These are phyloP conservation scores for Cheilosia urbana DNA, from an alignment of 2,888 invertebrate genomes.

Conservation along the genomic window DNA sequence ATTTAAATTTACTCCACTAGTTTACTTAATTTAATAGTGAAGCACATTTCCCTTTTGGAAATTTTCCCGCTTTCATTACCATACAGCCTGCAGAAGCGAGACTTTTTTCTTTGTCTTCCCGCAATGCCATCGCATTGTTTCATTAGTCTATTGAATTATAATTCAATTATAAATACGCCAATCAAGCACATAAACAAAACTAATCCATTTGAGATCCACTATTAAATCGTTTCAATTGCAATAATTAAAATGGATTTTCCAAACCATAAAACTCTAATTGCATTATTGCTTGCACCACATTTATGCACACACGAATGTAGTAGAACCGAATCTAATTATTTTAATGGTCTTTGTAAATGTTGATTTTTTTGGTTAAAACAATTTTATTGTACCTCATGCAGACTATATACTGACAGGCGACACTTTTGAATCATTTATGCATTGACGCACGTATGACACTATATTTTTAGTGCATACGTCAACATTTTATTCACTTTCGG, in stretches of 20 bases:
- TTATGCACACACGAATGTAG: neutral
- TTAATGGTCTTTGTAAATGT: conserved; percentile 21
- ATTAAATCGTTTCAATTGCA: conserved; percentile 28
- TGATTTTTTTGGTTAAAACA: neutral
- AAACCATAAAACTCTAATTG: conserved; percentile 6
- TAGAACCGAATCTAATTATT: conserved; percentile 20
- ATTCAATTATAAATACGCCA: conserved; percentile 16
- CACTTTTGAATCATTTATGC: conserved; percentile 7
- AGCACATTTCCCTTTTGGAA: neutral
- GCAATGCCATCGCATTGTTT: neutral
- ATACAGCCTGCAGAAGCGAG: neutral
- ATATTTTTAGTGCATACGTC: neutral
- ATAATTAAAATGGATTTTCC: conserved; percentile 36
- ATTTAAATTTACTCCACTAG: neutral
- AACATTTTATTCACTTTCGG: conserved; percentile 17
- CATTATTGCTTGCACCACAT: neutral
- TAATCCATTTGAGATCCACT: conserved; percentile 28
- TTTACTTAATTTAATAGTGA: neutral
- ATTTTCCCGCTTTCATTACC: neutral
- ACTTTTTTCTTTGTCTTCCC: neutral
- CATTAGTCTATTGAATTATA: conserved; percentile 7
- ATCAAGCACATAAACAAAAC: conserved; percentile 23
- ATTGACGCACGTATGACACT: neutral
- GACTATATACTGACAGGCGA: neutral
- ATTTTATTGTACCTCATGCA: neutral